Percentiles rank a stretch among this genome's conserved stretches.
These are phyloP conservation scores for Syngnathus floridae DNA, from an alignment of 2,113 vertebrate species.

Conservation along the genomic window DNA sequence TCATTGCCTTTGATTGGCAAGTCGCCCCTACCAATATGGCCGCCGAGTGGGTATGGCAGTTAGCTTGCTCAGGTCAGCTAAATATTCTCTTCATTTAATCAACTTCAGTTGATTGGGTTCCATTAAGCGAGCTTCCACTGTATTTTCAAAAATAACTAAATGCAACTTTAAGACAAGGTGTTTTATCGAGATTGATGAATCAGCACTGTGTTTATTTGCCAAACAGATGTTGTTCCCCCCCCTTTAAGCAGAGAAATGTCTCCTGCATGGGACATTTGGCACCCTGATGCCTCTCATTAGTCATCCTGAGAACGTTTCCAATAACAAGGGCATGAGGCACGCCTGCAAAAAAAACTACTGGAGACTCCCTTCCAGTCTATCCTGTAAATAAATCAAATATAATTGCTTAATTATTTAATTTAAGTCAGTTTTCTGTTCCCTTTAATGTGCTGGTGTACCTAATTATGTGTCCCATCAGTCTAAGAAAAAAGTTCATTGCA, in stretches of 20 bases:
- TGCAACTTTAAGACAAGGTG: constrained; percentile 56
- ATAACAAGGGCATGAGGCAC: constrained; percentile 70
- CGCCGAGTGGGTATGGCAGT: no score
- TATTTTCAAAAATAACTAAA: constrained; percentile 47
- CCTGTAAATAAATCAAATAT: background rate
- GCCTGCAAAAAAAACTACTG: constrained; percentile 38
- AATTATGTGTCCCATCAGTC: background rate
- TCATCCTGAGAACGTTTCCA: constrained; percentile 68
- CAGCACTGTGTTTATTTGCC: constrained; percentile 61
- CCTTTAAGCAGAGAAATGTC: constrained; percentile 61
- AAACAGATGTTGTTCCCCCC: constrained; percentile 72
- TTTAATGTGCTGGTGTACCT: background rate
- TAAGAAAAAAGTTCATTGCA: constrained; percentile 5
- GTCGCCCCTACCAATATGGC: no score
- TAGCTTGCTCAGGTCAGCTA: no score
- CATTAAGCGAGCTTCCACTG: background rate
- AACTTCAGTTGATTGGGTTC: background rate
- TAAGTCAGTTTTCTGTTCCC: background rate
- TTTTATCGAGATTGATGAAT: constrained; percentile 60
- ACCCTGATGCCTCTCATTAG: constrained; percentile 71
- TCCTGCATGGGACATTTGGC: constrained; percentile 76
- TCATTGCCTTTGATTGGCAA: no score
- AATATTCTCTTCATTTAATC: background rate
- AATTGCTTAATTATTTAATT: background rate
- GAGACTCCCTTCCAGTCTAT: background rate